Evolutionary conservation across 2,888 invertebrate species (phyloP).

Genomic region (Coleophora flavipennella): DNA sequence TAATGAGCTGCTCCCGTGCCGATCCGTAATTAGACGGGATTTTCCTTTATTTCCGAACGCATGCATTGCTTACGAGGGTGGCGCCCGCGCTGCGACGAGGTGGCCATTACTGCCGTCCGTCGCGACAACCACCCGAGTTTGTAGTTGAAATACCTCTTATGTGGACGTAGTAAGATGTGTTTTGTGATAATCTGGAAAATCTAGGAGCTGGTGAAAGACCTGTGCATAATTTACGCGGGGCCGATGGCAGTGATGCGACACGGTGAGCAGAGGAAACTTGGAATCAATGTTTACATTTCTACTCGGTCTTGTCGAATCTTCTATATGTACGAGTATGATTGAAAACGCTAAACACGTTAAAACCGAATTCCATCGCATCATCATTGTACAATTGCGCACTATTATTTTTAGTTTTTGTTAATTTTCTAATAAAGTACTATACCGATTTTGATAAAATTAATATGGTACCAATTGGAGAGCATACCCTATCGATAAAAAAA

Average conservation of each 20-base stretch:
- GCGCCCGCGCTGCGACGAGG: slow-evolving; percentile 32
- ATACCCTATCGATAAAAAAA: no score
- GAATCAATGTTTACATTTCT: no score
- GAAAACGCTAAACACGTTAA: no score
- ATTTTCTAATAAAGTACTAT: no score
- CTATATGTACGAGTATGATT: no score
- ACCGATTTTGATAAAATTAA: no score
- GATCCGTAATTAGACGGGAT: slow-evolving; percentile 48
- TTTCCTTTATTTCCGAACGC: slow-evolving; percentile 52
- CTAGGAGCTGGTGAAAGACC: slow-evolving; percentile 21
- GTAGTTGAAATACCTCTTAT: slow-evolving; percentile 18
- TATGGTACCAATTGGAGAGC: no score
- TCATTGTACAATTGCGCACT: no score
- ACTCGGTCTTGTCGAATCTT: no score
- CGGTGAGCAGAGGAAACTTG: no score
- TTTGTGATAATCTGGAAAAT: slow-evolving; percentile 14
- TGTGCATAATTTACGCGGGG: slow-evolving; percentile 70
- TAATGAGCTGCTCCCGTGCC: slow-evolving; percentile 34
- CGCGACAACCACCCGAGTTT: slow-evolving; percentile 26
- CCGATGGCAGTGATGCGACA: slow-evolving; percentile 41
- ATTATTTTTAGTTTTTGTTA: no score
- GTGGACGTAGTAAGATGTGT: slow-evolving; percentile 16
- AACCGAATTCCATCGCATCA: no score
- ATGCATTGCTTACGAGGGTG: slow-evolving; percentile 40
- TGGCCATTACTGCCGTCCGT: slow-evolving; percentile 61